Base-by-base conservation (phyloP, 2,888 invertebrate species). In the Mactromeris polynyma region DNA sequence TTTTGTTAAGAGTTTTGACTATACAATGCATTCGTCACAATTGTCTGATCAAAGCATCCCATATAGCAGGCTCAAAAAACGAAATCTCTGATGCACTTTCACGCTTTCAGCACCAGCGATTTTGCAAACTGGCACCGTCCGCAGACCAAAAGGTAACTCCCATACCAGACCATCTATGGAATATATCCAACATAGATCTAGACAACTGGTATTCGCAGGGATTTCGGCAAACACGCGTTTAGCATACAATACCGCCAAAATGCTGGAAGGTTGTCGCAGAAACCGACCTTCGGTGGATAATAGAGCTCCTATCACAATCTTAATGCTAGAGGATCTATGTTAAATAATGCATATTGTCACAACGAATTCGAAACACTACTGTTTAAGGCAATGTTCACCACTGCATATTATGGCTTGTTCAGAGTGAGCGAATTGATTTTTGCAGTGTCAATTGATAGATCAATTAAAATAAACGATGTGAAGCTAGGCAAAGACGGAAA, bases 1-100 rank as follows among this genome's bases (percentile, higher is more conserved):
- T 54, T 31, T 78, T 89, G 11, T 58, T 89, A 58, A 54, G 87
- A 58, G 19, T 19, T 14, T 36, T 89, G 26, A 87, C 84, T n/a
- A 40, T 89, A n/a, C 31, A n/a, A 36, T 51, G 81, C 33, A 58
- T 87, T 6, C 82, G 46, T 26, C 33, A 73, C 77, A 84, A 87
- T 64, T 84, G 85, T 51, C 77, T 81, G 21, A 38, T 89, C 17
- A 82, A 78, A 42, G 79, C 42, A 19, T 64, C 31, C 46, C 85
- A 87, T 82, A n/a, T 89, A 6, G 51, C 64, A 17, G 87, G 85
- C 31, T 21, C 31, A 64, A 81, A 73, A 7, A 85, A 79, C 78
- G 54, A 42, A 54, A 73, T 85, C 2, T 54, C 77, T 42, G 78
- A 85, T 17, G 54, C 54, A 17, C 77, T 85, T 31, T 85, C 78